Base-by-base conservation (phyloP, 2,797 vertebrate species). In the Bovichtus diacanthus region DNA sequence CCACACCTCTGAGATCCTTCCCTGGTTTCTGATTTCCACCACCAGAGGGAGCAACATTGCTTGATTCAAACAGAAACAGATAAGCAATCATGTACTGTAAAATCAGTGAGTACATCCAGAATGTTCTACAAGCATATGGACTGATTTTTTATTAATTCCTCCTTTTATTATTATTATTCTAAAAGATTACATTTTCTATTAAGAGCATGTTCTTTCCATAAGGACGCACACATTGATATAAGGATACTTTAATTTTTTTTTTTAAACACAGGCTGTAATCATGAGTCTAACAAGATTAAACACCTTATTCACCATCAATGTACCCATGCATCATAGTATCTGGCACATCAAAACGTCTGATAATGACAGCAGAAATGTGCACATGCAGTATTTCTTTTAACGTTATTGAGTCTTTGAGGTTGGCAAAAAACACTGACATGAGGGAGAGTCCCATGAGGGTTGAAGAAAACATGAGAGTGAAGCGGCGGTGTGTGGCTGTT, bases 31-130 rank as follows among this genome's bases (percentile, higher is more conserved):
- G 1, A 34, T 6, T 6, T 34, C 7, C 27, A 50, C 83, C 94
- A 82, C 71, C 73, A 95, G 94, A 87, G 85, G 92, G 91, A 50
- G 81, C 63, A 78, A 60, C 50, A 29, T 18, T 6, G 18, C 43
- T 58, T 50, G n/a, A 50, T 12, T 67, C 34, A 38, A 70, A 60
- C 12, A 59, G 47, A 65, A 65, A 36, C 39, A 38, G 5, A 74
- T 39, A 9, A 50, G 1, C 41, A 38, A 13, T 19, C 15, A 58
- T 46, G 9, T 2, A 27, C 38, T 36, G 1, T 21, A 9, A 27
- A 25, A 23, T 34, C 34, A 70, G 6, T 3, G 11, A 19, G 38
- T 8, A 46, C 9, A 47, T 13, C 23, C 10, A 69, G 34, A 73
- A 80, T 27, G 59, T 63, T 72, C 19, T 41, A 25, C 10, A 6